Evolutionary conservation across 2,797 vertebrate genomes (phyloP).

Genomic region (Sebastiscus albofasciatus): DNA sequence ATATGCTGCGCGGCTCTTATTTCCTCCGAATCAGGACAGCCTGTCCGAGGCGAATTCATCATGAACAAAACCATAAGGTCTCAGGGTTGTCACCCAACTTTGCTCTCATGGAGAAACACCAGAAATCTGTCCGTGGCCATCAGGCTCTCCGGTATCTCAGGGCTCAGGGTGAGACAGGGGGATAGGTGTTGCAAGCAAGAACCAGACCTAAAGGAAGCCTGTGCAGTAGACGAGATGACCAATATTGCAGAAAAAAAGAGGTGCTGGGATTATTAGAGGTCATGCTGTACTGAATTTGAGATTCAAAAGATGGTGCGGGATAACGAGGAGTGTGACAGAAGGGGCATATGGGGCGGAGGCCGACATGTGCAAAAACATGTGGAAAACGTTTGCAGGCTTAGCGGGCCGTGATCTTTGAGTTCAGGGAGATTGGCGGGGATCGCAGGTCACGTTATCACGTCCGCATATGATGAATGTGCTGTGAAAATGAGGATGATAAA

Average conservation of each 20-base stretch:
- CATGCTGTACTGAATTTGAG: slow-evolving; percentile 45
- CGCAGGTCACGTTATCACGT: slow-evolving; percentile 77
- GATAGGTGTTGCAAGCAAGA: slow-evolving; percentile 60
- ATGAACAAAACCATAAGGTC: slow-evolving; percentile 46
- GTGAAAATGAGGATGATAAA: slow-evolving; percentile 65
- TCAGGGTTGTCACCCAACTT: slow-evolving; percentile 34
- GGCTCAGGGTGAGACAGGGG: slow-evolving; percentile 23
- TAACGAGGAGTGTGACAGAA: slow-evolving; percentile 71
- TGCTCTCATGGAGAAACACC: slow-evolving; percentile 52
- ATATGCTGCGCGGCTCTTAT: slow-evolving; percentile 37
- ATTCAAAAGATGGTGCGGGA: slow-evolving; percentile 67
- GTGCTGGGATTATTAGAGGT: slow-evolving; percentile 38
- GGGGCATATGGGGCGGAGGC: slow-evolving; percentile 61
- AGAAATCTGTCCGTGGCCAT: slow-evolving; percentile 42
- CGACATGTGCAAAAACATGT: slow-evolving; percentile 75
- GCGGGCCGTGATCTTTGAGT: slow-evolving; percentile 69
- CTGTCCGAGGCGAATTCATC: slow-evolving; percentile 37
- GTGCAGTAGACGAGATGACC: slow-evolving; percentile 18
- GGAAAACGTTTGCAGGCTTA: slow-evolving; percentile 79
- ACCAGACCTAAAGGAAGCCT: slow-evolving; percentile 45
- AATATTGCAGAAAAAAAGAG: slow-evolving; percentile 26
- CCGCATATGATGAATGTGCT: slow-evolving; percentile 74
- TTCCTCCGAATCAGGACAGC: slow-evolving; percentile 32
- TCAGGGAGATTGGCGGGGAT: slow-evolving; percentile 62
- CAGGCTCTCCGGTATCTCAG: background rate